These are phyloP conservation scores for Phyto melanocephala DNA, from an alignment of 2,888 invertebrate species.

Conservation along the genomic window DNA sequence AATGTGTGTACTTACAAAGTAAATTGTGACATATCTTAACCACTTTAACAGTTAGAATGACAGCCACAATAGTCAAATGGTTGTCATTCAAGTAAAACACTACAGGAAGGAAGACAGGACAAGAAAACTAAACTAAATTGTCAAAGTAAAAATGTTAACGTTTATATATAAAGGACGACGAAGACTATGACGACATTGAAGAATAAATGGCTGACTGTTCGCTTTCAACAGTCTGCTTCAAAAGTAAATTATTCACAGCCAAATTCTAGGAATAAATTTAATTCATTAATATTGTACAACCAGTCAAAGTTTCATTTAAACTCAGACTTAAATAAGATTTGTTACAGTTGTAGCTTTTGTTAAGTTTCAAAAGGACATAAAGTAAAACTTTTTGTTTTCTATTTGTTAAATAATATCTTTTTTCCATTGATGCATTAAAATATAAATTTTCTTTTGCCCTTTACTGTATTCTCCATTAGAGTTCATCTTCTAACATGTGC, in stretches of 20 bases:
- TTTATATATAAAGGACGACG: slow-evolving; percentile 3
- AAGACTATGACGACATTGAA: neutral
- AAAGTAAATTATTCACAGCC: too few relatives aligned
- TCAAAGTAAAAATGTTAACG: slow-evolving; percentile 24
- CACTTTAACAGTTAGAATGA: slow-evolving; percentile 52
- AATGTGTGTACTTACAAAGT: neutral
- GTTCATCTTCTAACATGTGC: neutral
- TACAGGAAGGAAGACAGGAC: slow-evolving; percentile 35
- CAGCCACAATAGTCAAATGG: slow-evolving; percentile 53
- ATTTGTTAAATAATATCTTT: too few relatives aligned
- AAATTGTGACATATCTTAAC: slow-evolving; percentile 33
- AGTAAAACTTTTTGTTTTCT: too few relatives aligned
- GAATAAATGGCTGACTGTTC: neutral
- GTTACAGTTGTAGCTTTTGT: too few relatives aligned
- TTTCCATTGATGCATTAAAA: too few relatives aligned
- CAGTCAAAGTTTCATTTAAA: too few relatives aligned
- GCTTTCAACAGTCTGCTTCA: neutral
- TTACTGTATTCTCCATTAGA: neutral
- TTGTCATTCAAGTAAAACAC: slow-evolving; percentile 52
- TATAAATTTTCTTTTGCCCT: too few relatives aligned
- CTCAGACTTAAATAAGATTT: too few relatives aligned
- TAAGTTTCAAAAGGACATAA: too few relatives aligned
- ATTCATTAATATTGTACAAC: too few relatives aligned
- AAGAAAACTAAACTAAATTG: slow-evolving; percentile 24
- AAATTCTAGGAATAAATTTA: too few relatives aligned